phyloP scores from a whole-genome alignment of 2,797 vertebrate species.

The Schizopygopsis malacanthus region DNA sequence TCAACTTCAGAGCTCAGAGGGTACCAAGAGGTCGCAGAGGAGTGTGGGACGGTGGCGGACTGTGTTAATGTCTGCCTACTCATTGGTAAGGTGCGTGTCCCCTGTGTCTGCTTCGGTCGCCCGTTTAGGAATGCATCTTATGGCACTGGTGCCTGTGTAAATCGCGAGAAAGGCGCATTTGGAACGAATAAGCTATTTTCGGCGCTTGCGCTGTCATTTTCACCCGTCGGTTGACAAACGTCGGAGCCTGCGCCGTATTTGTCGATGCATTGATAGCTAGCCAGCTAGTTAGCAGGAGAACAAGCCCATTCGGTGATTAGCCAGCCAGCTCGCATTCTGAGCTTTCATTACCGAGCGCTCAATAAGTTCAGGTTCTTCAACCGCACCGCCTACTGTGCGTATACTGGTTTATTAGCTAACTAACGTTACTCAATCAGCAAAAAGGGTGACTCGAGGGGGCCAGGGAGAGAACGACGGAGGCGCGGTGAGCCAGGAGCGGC shows the following conservation, averaged over 20 bases:
- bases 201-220: constrained; percentile 61
- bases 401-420: constrained; percentile 14
- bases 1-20: constrained; percentile 74
- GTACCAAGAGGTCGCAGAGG: constrained; percentile 77
- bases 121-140: constrained; percentile 74
- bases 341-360: neutral
- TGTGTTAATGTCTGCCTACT: constrained; percentile 71
- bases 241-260: constrained; percentile 70
- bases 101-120: constrained; percentile 83
- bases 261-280: constrained; percentile 68
- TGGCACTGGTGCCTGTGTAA: constrained; percentile 58
- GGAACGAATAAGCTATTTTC: constrained; percentile 55
- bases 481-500: constrained; percentile 82
- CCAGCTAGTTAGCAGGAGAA: constrained; percentile 56
- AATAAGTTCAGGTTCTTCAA: constrained; percentile 1
- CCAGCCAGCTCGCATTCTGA: constrained; percentile 50
- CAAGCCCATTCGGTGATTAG: constrained; percentile 63
- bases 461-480: constrained; percentile 80
- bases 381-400: neutral
- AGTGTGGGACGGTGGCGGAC: constrained; percentile 79
- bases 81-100: constrained; percentile 80
- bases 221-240: constrained; percentile 52
- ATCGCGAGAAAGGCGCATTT: constrained; percentile 57
- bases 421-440: constrained; percentile 46
- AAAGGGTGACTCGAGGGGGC: constrained; percentile 68